A percentile compares a stretch with the other conserved stretches of the same genome.
Evolutionary conservation across 2,888 invertebrate species (phyloP).

Genomic region (Drosophila paucipuncta): DNA sequence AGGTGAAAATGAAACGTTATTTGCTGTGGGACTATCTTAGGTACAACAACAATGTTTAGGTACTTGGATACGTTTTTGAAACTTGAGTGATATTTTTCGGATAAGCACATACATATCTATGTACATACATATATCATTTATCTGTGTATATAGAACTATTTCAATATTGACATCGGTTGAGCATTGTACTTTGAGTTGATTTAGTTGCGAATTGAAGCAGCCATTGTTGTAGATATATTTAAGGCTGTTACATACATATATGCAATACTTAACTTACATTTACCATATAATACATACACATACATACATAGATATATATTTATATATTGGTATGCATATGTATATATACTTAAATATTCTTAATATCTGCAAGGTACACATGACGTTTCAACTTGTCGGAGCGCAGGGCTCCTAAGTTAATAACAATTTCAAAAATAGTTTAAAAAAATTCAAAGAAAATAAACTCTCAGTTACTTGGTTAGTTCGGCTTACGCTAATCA

Average conservation of each 20-base stretch:
- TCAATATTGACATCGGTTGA: constrained; percentile 50
- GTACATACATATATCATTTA: constrained; percentile 4
- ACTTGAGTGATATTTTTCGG: constrained; percentile 25
- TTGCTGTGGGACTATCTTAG: constrained; percentile 34
- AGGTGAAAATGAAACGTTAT: constrained; percentile 31
- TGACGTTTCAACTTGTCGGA: constrained; percentile 66
- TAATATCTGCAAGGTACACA: constrained; percentile 73
- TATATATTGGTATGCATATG: constrained; percentile 6
- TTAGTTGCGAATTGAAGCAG: constrained; percentile 58
- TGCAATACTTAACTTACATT: constrained; percentile 16
- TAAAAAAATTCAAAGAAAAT: constrained; percentile 58
- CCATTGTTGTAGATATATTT: constrained; percentile 31
- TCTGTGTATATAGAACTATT: constrained; percentile 20
- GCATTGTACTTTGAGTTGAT: constrained; percentile 70
- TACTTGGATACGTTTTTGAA: constrained; percentile 41
- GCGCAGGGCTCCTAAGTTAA: constrained; percentile 48
- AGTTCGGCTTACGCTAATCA: constrained; percentile 28
- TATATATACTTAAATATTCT: constrained; percentile 28
- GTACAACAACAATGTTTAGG: constrained; percentile 44
- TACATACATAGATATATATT: constrained; percentile 6
- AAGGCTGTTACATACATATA: constrained; percentile 24
- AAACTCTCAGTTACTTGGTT: constrained; percentile 24
- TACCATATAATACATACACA: constrained; percentile 23
- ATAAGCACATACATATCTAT: constrained; percentile 6
- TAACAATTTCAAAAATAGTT: constrained; percentile 69